phyloP scores from a whole-genome alignment of 2,888 invertebrate species.

The Tanytarsus gracilentus region DNA sequence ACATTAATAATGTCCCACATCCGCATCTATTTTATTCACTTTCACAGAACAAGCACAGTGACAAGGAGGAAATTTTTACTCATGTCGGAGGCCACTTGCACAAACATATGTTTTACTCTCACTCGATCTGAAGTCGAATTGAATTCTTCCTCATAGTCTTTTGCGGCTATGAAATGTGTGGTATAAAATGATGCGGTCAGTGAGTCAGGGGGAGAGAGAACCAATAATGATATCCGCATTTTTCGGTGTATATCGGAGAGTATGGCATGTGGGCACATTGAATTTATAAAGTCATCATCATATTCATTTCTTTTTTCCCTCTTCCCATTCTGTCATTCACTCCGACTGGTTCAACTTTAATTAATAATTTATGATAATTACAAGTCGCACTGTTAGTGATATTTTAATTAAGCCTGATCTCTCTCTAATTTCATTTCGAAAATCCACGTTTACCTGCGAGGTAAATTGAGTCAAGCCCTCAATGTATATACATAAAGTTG shows the following conservation, averaged over 20 bases:
- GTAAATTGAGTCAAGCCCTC: no score
- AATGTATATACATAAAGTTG: no score
- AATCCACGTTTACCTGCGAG: no score
- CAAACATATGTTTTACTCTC: constrained; percentile 9
- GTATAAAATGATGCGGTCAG: constrained; percentile 8
- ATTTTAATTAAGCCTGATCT: no score
- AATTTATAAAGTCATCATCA: constrained; percentile 10
- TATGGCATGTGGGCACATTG: constrained; percentile 9
- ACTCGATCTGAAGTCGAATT: no score
- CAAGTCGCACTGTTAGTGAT: no score
- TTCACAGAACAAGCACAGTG: not conserved
- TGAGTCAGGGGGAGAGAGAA: not conserved
- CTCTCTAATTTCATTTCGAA: no score
- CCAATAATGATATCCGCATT: constrained; percentile 11
- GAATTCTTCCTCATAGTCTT: not conserved
- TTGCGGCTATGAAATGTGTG: not conserved
- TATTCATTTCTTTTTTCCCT: not conserved
- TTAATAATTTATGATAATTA: constrained; percentile 15
- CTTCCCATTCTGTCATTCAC: not conserved
- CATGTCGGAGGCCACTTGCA: no score
- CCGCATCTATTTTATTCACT: constrained; percentile 6
- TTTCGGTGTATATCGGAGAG: no score
- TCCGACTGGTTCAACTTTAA: not conserved
- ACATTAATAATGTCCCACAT: constrained; percentile 23
- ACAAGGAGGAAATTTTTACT: not conserved